phyloP scores from a whole-genome alignment of 2,888 invertebrate genomes.

The Luperina nickerlii region DNA sequence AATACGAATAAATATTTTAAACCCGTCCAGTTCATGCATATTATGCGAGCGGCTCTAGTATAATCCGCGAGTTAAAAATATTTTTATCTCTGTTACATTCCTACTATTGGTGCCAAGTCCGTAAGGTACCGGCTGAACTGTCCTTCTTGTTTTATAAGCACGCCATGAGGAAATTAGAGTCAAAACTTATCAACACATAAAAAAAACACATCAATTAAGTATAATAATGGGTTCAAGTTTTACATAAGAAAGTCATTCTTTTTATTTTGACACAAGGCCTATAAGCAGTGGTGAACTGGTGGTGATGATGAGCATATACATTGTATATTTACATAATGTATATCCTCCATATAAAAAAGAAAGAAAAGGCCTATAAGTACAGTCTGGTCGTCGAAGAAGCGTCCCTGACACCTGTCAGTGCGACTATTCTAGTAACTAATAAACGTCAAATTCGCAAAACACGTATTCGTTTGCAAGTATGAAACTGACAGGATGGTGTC shows the following conservation, averaged over 20 bases:
- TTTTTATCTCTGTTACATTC: constrained; percentile 36
- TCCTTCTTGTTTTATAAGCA: not conserved
- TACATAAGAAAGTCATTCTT: not conserved
- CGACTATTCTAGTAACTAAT: not conserved
- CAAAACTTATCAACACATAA: not conserved
- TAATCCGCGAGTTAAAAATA: constrained; percentile 37
- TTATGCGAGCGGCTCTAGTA: constrained; percentile 41
- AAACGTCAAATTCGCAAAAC: not conserved
- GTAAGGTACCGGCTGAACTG: not conserved
- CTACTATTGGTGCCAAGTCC: constrained; percentile 2
- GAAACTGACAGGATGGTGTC: not conserved
- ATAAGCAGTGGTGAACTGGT: too few species aligned
- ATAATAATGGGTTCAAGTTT: not conserved
- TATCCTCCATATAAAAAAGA: too few species aligned
- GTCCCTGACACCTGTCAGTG: not conserved
- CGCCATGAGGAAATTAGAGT: not conserved
- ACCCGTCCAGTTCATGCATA: constrained; percentile 44
- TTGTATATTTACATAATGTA: too few species aligned
- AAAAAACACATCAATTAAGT: not conserved
- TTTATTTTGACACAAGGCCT: not conserved
- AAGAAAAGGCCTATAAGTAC: not conserved
- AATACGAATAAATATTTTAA: constrained; percentile 62
- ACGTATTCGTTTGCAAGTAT: not conserved
- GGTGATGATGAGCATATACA: too few species aligned
- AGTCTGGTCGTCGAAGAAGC: not conserved